Evolutionary conservation across 2,113 vertebrate genomes (phyloP).

Genomic region (Halcyon senegalensis): DNA sequence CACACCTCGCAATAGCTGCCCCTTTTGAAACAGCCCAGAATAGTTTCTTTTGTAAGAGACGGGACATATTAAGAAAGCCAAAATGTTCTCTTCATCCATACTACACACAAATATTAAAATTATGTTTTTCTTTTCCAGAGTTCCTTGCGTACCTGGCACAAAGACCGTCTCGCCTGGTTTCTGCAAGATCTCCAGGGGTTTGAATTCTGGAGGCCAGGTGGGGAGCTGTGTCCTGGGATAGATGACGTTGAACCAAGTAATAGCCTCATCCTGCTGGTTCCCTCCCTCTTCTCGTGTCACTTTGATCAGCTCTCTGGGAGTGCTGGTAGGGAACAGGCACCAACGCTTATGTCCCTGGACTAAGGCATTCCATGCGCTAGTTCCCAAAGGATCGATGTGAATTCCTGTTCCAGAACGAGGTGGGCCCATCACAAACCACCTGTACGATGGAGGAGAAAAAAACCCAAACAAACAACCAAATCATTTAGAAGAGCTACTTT

Average conservation of each 20-base stretch:
- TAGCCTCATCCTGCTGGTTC: slow-evolving; percentile 97
- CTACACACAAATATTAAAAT: not conserved
- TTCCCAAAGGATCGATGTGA: slow-evolving; percentile 97
- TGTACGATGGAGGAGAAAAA: slow-evolving; percentile 12
- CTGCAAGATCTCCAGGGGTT: slow-evolving; percentile 93
- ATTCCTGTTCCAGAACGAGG: slow-evolving; percentile 96
- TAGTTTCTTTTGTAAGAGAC: not conserved
- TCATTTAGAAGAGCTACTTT: not conserved
- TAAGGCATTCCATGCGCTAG: slow-evolving; percentile 96
- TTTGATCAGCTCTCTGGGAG: slow-evolving; percentile 95
- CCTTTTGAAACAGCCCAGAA: not conserved
- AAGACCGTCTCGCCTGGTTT: slow-evolving; percentile 96
- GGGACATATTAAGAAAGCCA: not conserved
- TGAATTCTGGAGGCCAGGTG: slow-evolving; percentile 92
- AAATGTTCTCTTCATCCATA: not conserved
- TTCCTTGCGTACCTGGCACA: slow-evolving; percentile 84
- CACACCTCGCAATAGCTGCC: fast-evolving
- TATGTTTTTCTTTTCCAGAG: fast-evolving
- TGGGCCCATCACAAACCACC: slow-evolving; percentile 99
- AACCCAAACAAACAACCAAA: not conserved
- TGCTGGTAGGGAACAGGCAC: slow-evolving; percentile 97
- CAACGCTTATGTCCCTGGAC: slow-evolving; percentile 98
- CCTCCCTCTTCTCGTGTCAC: slow-evolving; percentile 95
- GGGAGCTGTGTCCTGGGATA: slow-evolving; percentile 92
- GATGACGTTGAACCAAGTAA: slow-evolving; percentile 96